phyloP scores from a whole-genome alignment of 2,113 vertebrate genomes.

The Cephalopterus ornatus region DNA sequence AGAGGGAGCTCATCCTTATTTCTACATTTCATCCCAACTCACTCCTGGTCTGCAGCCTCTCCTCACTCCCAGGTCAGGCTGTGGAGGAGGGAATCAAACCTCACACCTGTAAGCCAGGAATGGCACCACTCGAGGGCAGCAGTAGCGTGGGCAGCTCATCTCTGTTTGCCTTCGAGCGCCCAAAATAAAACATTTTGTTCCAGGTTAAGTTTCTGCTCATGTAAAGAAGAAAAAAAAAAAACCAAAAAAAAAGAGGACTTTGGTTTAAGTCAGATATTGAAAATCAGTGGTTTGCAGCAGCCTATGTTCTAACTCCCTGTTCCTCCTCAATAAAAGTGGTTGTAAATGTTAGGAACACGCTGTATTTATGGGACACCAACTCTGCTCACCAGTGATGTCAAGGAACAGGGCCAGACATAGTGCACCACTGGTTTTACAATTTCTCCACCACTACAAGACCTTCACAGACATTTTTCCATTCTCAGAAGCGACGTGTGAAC shows the following conservation, averaged over 20 bases:
- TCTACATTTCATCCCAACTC: not conserved
- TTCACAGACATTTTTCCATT: not conserved
- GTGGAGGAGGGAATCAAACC: not conserved
- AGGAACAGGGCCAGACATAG: not conserved
- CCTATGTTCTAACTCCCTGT: fast-evolving
- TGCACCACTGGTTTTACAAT: not conserved
- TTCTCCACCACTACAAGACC: not conserved
- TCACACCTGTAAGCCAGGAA: fast-evolving
- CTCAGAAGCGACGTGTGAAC: fast-evolving
- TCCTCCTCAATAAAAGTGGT: not conserved
- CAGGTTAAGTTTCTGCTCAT: not conserved
- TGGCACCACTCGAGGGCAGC: not conserved
- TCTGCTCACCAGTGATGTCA: not conserved
- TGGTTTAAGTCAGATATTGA: not conserved
- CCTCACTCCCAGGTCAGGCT: fast-evolving
- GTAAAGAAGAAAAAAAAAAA: not conserved
- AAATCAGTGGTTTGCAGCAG: not conserved
- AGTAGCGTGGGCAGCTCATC: not conserved
- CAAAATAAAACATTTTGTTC: not conserved
- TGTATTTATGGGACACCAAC: not conserved
- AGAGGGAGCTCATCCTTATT: not conserved
- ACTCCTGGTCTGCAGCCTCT: not conserved
- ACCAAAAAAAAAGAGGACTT: fast-evolving
- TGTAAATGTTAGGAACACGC: not conserved
- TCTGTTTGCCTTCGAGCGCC: fast-evolving